Evolutionary conservation across 2,888 invertebrate genomes (phyloP).

Genomic region (Heliconius hortense): DNA sequence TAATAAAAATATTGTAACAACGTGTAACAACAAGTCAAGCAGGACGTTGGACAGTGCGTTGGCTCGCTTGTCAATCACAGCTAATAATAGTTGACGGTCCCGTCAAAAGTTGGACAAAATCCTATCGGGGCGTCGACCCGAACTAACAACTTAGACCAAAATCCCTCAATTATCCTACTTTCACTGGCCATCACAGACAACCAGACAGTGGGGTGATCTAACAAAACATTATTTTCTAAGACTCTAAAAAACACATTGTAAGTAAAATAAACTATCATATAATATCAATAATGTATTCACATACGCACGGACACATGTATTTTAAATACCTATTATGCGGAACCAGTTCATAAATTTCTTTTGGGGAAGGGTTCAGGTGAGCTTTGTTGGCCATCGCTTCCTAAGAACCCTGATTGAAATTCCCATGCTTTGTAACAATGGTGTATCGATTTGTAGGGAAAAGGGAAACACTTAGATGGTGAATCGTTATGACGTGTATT

Average conservation of each 20-base stretch:
- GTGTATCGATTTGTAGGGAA: slow-evolving; percentile 70
- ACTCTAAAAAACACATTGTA: slow-evolving; percentile 58
- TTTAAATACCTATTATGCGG: slow-evolving; percentile 79
- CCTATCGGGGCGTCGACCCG: slow-evolving; percentile 79
- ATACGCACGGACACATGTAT: slow-evolving; percentile 77
- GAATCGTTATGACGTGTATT: slow-evolving; percentile 73
- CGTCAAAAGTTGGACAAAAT: slow-evolving; percentile 80
- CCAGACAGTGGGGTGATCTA: slow-evolving; percentile 52
- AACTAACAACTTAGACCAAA: slow-evolving; percentile 78
- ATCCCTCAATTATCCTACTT: slow-evolving; percentile 57
- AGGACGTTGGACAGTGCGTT: slow-evolving; percentile 36
- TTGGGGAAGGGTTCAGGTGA: slow-evolving; percentile 58
- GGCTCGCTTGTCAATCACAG: slow-evolving; percentile 66
- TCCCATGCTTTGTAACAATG: slow-evolving; percentile 71
- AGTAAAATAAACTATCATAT: slow-evolving; percentile 80
- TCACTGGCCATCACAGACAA: slow-evolving; percentile 49
- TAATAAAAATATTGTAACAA: background rate
- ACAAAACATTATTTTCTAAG: slow-evolving; percentile 56
- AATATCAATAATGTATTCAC: slow-evolving; percentile 80
- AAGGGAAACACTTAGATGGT: slow-evolving; percentile 64
- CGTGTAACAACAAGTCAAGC: slow-evolving; percentile 2
- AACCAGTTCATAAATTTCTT: slow-evolving; percentile 72
- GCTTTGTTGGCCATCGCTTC: slow-evolving; percentile 53
- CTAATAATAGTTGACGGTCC: slow-evolving; percentile 71
- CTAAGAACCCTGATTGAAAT: slow-evolving; percentile 64